Evolutionary conservation across 37 sponge, comb jelly and placozoan genomes (phyloP).

Genomic region (Halichondria panicea): DNA sequence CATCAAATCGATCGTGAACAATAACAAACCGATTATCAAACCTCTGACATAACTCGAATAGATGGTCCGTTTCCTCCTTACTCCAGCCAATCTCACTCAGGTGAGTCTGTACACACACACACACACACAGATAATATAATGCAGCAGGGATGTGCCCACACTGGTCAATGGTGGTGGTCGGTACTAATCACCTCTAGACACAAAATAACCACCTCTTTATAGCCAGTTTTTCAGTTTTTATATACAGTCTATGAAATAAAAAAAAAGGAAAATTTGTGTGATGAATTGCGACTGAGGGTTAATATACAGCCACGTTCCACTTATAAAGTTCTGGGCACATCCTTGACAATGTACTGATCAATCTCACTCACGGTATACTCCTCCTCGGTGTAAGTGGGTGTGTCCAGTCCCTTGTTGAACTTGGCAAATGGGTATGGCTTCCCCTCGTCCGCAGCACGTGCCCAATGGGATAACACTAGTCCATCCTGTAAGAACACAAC

Average conservation of each 20-base stretch:
- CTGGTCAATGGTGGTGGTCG: too few species aligned
- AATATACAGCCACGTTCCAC: too few species aligned
- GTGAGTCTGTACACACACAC: too few species aligned
- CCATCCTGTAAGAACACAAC: conserved; percentile 72
- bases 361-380: conserved; percentile 51
- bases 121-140: too few species aligned
- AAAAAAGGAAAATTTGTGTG: too few species aligned
- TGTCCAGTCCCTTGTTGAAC: conserved; percentile 68
- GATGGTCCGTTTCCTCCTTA: conserved; percentile 85
- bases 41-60: conserved; percentile 79
- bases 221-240: too few species aligned
- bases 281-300: too few species aligned
- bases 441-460: conserved; percentile 81
- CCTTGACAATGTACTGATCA: background rate
- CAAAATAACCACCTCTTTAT: too few species aligned
- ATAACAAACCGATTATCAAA: conserved; percentile 78
- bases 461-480: conserved; percentile 78
- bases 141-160: too few species aligned
- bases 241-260: too few species aligned
- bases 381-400: conserved; percentile 72
- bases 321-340: too few species aligned
- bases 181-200: too few species aligned
- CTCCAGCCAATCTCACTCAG: conserved; percentile 65
- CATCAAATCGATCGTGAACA: conserved; percentile 75
- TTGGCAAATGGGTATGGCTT: conserved; percentile 84